Evolutionary conservation across 1,140 invertebrate species (phyloP).

Genomic region (Acromyrmex heyeri): DNA sequence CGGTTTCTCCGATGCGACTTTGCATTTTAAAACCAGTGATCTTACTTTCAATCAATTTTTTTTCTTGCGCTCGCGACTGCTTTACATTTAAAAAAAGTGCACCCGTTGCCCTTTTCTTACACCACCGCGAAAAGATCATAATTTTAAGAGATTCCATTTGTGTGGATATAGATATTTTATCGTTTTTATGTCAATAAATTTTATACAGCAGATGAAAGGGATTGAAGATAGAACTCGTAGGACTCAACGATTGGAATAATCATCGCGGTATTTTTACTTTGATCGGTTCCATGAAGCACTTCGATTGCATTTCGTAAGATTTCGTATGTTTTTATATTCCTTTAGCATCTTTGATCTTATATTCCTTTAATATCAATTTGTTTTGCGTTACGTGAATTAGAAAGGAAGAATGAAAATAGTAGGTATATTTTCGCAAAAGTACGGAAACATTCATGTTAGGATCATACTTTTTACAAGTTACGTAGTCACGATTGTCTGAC

Average conservation of each 20-base stretch:
- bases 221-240: not conserved
- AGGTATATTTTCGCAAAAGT: not conserved
- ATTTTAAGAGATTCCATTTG: constrained; percentile 20
- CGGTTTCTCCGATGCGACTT: constrained; percentile 30
- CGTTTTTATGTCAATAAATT: constrained; percentile 2
- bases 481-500: not conserved
- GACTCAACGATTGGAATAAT: not conserved
- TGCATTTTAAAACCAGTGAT: constrained; percentile 49
- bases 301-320: not conserved
- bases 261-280: constrained; percentile 2
- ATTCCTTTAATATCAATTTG: not conserved
- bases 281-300: not conserved
- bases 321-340: not conserved
- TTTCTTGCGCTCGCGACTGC: constrained; percentile 11
- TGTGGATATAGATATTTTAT: not conserved
- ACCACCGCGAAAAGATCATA: constrained; percentile 7
- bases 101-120: not conserved
- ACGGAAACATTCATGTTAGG: not conserved
- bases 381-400: not conserved
- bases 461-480: constrained; percentile 12
- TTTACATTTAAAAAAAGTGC: constrained; percentile 45
- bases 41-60: constrained; percentile 60
- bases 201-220: not conserved
- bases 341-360: too few relatives aligned
- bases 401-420: not conserved